Evolutionary conservation across 2,113 vertebrate species (phyloP).

Genomic region (Tenebrosternarchus preto): DNA sequence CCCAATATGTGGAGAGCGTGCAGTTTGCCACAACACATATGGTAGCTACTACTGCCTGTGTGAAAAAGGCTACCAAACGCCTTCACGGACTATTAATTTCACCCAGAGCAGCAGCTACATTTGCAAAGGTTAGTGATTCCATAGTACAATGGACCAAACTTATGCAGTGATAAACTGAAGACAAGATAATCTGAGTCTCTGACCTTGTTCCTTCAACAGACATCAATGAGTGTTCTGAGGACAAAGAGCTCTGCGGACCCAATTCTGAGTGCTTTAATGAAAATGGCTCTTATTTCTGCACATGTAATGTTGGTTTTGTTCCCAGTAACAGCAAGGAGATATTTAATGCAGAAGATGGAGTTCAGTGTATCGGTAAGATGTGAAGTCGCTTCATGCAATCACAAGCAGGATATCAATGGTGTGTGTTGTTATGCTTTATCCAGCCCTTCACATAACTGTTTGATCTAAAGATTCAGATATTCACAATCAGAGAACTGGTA

Average conservation of each 20-base stretch:
- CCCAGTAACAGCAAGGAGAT: neutral
- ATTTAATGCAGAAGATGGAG: neutral
- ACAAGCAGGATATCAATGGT: neutral
- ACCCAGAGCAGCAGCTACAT: rapidly evolving
- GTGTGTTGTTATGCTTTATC: neutral
- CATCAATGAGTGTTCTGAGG: conserved; percentile 44
- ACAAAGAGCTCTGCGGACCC: conserved; percentile 46
- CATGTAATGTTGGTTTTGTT: conserved; percentile 59
- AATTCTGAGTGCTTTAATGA: neutral
- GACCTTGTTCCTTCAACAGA: conserved; percentile 53
- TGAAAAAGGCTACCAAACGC: conserved; percentile 18
- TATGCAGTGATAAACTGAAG: neutral
- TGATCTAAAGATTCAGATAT: too few relatives aligned
- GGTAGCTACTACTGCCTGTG: conserved; percentile 67
- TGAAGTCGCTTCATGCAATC: neutral
- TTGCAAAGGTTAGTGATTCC: conserved; percentile 48
- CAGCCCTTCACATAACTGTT: too few relatives aligned
- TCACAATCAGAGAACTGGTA: too few relatives aligned
- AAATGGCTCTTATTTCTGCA: conserved; percentile 48
- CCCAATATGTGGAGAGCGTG: conserved; percentile 8
- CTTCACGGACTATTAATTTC: neutral
- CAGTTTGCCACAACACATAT: conserved; percentile 19
- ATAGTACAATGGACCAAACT: neutral
- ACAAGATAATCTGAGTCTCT: neutral
- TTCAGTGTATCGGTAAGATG: conserved; percentile 61